Conservation (phyloP, 2,888 invertebrate genomes). For the Acanthosoma haemorrhoidale region DNA sequence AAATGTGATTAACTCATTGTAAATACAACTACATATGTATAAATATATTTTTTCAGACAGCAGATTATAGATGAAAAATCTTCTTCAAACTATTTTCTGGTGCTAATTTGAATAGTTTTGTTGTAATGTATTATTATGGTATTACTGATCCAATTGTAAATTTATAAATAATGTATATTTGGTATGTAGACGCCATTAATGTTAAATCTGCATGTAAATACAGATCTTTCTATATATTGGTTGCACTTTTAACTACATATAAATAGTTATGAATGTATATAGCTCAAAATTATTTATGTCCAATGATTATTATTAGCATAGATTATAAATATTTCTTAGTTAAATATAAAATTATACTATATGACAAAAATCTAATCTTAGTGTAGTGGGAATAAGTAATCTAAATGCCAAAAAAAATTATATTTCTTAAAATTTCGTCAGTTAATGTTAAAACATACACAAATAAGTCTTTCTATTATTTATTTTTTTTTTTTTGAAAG, state of each 20-base stretch:
- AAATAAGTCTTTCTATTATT: no score
- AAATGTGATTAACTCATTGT: constrained; percentile 29
- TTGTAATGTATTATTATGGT: background rate
- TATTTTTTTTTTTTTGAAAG: no score
- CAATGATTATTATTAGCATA: background rate
- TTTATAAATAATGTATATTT: constrained; percentile 25
- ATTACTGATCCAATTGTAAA: constrained; percentile 4
- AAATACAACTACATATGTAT: constrained; percentile 17
- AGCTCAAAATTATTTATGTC: background rate
- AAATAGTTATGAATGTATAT: background rate
- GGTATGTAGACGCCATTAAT: constrained; percentile 22
- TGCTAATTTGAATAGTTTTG: background rate
- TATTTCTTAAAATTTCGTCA: no score
- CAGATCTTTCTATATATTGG: background rate
- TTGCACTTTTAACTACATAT: background rate
- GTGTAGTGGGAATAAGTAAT: no score
- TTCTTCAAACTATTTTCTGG: background rate
- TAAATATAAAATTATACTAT: no score
- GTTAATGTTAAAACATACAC: no score
- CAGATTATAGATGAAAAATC: background rate
- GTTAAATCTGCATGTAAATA: constrained; percentile 21
- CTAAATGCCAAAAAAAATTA: no score
- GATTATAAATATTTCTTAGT: background rate
- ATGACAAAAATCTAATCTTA: no score
- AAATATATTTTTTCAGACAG: constrained; percentile 23